These are phyloP conservation scores for Montipora efflorescens DNA, from an alignment of 64 coral and sea anemone species.

Conservation along the genomic window DNA sequence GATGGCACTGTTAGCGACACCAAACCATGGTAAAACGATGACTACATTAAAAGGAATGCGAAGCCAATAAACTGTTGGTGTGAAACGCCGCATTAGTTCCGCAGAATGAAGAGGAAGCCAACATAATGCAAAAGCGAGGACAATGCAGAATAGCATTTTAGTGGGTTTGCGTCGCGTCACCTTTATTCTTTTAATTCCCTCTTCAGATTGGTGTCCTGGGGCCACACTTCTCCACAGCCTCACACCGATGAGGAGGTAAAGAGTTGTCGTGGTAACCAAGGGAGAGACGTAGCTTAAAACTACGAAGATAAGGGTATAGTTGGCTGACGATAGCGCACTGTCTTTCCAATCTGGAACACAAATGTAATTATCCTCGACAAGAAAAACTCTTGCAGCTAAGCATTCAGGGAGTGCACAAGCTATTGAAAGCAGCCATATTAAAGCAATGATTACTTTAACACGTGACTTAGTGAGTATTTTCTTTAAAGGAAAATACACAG, in stretches of 20 bases:
- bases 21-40: slow-evolving; percentile 59
- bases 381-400: slow-evolving; percentile 21
- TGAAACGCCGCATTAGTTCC: slow-evolving; percentile 27
- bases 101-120: slow-evolving; percentile 66
- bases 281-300: slow-evolving; percentile 39
- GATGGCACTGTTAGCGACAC: slow-evolving; percentile 56
- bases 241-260: slow-evolving; percentile 21
- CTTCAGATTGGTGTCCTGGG: slow-evolving; percentile 31
- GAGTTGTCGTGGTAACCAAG: slow-evolving; percentile 32
- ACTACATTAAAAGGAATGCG: slow-evolving; percentile 42
- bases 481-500: slow-evolving; percentile 51
- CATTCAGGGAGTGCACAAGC: slow-evolving; percentile 18
- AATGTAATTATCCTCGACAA: neutral
- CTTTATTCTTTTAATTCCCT: neutral
- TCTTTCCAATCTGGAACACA: slow-evolving; percentile 48
- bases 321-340: slow-evolving; percentile 9
- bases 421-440: slow-evolving; percentile 32
- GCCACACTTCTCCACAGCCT: slow-evolving; percentile 50
- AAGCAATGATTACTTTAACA: slow-evolving; percentile 4
- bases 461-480: slow-evolving; percentile 29
- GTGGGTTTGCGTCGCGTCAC: slow-evolving; percentile 61
- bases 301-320: slow-evolving; percentile 39
- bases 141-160: slow-evolving; percentile 69
- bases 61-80: slow-evolving; percentile 18
- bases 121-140: slow-evolving; percentile 61